A percentile compares a stretch with the other conserved stretches of the same genome.
These are phyloP conservation scores for Watsonalla binaria DNA, from an alignment of 2,888 invertebrate species.

Conservation along the genomic window DNA sequence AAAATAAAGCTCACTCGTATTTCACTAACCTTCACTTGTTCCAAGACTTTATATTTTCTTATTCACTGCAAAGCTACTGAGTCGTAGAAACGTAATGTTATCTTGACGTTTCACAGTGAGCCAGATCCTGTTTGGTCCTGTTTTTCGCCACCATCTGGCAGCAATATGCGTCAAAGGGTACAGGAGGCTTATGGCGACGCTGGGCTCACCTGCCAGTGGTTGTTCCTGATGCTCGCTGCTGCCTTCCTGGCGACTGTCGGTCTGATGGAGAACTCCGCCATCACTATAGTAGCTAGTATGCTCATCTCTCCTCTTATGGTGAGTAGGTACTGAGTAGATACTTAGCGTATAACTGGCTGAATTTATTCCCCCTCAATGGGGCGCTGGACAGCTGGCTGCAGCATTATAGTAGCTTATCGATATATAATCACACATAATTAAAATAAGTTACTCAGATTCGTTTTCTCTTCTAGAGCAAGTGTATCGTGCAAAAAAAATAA, in stretches of 20 bases:
- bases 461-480: too few relatives aligned
- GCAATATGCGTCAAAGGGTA: slow-evolving; percentile 86
- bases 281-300: slow-evolving; percentile 88
- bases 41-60: too few relatives aligned
- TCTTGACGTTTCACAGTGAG: slow-evolving; percentile 15
- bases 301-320: slow-evolving; percentile 90
- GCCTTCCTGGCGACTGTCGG: slow-evolving; percentile 87
- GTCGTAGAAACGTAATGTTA: background rate
- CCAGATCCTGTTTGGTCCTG: slow-evolving; percentile 72
- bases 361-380: too few relatives aligned
- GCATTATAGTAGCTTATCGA: too few relatives aligned
- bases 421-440: too few relatives aligned
- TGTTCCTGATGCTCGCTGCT: slow-evolving; percentile 84
- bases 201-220: slow-evolving; percentile 86
- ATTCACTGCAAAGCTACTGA: background rate
- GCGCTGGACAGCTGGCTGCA: too few relatives aligned
- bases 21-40: too few relatives aligned
- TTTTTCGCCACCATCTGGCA: slow-evolving; percentile 82
- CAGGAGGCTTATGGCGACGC: slow-evolving; percentile 83
- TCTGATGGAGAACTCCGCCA: slow-evolving; percentile 85
- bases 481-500: too few relatives aligned
- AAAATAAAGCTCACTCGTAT: too few relatives aligned
- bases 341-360: too few relatives aligned
- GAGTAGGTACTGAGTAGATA: slow-evolving; percentile 17
- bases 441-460: too few relatives aligned